phyloP scores from a whole-genome alignment of 1,140 invertebrate genomes.

The Yoshiicerus persimilis region DNA sequence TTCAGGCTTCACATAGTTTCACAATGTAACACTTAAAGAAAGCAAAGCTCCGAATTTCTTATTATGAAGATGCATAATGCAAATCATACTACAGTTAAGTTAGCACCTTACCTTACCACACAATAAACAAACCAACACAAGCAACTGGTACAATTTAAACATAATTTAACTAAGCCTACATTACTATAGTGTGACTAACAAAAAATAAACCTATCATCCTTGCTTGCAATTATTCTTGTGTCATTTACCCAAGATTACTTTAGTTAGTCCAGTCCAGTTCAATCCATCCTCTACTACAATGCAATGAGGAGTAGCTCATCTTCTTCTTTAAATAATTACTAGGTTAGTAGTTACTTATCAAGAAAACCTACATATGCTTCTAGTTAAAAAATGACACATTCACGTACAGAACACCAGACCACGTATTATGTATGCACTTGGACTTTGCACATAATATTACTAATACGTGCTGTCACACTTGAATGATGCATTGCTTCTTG shows the following conservation, averaged over 20 bases:
- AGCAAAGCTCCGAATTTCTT: neutral
- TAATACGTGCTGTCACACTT: neutral
- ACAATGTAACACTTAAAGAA: neutral
- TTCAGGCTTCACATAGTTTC: too few species aligned
- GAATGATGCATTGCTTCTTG: neutral
- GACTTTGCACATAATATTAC: neutral
- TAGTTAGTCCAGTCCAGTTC: neutral
- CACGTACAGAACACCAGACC: too few species aligned
- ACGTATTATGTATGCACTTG: neutral
- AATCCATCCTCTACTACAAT: too few species aligned
- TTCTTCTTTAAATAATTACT: neutral
- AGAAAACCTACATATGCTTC: neutral
- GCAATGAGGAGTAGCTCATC: neutral
- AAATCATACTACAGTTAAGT: too few species aligned
- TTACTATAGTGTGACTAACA: too few species aligned
- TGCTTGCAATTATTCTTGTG: too few species aligned
- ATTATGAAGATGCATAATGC: neutral
- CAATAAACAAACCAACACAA: neutral
- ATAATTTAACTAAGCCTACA: neutral
- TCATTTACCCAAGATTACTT: too few species aligned
- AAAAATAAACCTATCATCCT: too few species aligned
- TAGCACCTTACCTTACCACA: neutral
- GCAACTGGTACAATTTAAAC: neutral
- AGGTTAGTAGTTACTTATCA: neutral
- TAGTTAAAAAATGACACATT: neutral